phyloP scores from a whole-genome alignment of 2,888 invertebrate genomes.

The Galerucella nymphaeae region DNA sequence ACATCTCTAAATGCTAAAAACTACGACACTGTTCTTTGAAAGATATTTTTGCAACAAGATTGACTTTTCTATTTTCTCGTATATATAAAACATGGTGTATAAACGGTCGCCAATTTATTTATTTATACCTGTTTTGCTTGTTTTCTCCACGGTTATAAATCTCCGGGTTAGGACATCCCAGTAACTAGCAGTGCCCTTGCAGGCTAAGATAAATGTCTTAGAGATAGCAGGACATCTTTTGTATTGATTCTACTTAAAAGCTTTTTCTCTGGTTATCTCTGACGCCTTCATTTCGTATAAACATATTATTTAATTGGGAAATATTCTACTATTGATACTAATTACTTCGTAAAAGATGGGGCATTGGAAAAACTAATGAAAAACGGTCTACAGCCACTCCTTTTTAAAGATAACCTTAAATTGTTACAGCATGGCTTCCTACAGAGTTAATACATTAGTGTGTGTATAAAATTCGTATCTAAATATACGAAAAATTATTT shows the following conservation, averaged over 20 bases:
- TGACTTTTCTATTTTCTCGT: slow-evolving; percentile 46
- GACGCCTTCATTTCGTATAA: slow-evolving; percentile 9
- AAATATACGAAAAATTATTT: too few species aligned
- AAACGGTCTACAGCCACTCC: too few species aligned
- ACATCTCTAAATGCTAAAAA: background rate
- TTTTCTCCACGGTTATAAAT: slow-evolving; percentile 58
- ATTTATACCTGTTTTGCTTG: slow-evolving; percentile 59
- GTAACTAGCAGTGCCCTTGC: slow-evolving; percentile 61
- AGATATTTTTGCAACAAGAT: slow-evolving; percentile 44
- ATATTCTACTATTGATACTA: too few species aligned
- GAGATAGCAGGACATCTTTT: slow-evolving; percentile 60
- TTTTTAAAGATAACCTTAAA: too few species aligned
- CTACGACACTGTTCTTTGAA: slow-evolving; percentile 18
- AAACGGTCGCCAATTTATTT: slow-evolving; percentile 52
- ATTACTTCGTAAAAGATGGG: too few species aligned
- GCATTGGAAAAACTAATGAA: too few species aligned
- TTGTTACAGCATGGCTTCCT: too few species aligned
- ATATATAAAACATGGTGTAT: slow-evolving; percentile 47
- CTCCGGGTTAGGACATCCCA: slow-evolving; percentile 56
- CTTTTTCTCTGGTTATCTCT: slow-evolving; percentile 52
- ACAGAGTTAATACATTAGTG: too few species aligned
- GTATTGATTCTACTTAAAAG: slow-evolving; percentile 64
- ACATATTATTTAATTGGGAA: background rate
- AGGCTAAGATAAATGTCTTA: slow-evolving; percentile 61
- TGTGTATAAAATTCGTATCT: too few species aligned